Evolutionary conservation across 2,888 invertebrate species (phyloP), one percentile per base, ranked within the genome.

Genomic region (Ectobius pallidus): DNA sequence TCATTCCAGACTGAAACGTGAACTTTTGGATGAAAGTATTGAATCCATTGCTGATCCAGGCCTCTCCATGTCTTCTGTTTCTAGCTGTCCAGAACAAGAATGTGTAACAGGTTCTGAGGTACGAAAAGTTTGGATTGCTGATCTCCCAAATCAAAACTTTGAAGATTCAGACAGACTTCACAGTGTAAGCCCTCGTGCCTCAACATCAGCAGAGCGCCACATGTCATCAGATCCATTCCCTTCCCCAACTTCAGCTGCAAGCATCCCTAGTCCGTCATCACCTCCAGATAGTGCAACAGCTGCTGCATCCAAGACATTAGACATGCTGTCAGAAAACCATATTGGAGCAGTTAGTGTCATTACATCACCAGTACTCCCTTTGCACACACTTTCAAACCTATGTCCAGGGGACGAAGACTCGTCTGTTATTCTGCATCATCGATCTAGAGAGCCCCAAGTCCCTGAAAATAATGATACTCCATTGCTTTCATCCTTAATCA

Each of bases 211-310:
- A 20, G 61, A 61, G 18, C 18, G 18, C 16, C 65, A 62, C 42
- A 27, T 46, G 16, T 20, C 42, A 16, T 42, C 68, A 18, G 71
- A 73, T 11, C 67, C 70, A 7, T 72, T 62, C 61, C 74, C 75
- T 14, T 73, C 74, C 11, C 74, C 73, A 7, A 49, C 73, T 14
- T 80, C 81, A 0, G 81, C 81, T 14, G 81, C 82, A 0, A 82
- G 83, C 71, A 81, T 81, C 39, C 83, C 83, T 6, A 83, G 83
- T 78, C 83, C 83, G 20, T 82, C 81, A 2, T 82, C 82, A 75
- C 82, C 82, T 2, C 80, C 80, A 1, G 82, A 83, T 68, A 81
- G 79, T 67, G 79, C 78, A 32, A 79, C 80, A 67, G 81, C 82
- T 2, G 79, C 78, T 4, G 81, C 80, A 20, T 81, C 81, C 0